phyloP scores from a whole-genome alignment of 1,140 invertebrate species.

The Odontomachus brunneus region DNA sequence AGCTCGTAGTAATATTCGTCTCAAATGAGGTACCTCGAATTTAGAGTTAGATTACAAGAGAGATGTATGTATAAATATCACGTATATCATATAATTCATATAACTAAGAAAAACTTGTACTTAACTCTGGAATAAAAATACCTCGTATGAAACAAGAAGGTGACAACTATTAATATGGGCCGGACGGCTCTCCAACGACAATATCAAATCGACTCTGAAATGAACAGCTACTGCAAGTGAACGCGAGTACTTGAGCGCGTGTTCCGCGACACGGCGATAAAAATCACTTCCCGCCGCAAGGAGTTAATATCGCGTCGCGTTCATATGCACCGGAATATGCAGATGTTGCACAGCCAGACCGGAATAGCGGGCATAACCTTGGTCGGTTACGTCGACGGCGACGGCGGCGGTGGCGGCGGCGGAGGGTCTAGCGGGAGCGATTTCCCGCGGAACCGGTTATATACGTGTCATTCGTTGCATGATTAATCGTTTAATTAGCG shows the following conservation, averaged over 20 bases:
- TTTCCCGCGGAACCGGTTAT: constrained; percentile 78
- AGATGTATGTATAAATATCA: too few relatives aligned
- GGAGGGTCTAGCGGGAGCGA: constrained; percentile 71
- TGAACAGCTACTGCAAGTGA: constrained; percentile 1
- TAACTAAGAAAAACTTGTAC: too few relatives aligned
- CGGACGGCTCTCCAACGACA: neutral
- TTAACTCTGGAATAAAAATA: too few relatives aligned
- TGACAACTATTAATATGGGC: too few relatives aligned
- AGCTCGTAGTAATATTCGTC: too few relatives aligned
- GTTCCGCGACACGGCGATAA: constrained; percentile 7
- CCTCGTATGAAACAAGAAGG: too few relatives aligned
- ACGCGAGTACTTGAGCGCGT: neutral
- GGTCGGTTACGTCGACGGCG: constrained; percentile 47
- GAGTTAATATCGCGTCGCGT: constrained; percentile 43
- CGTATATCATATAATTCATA: too few relatives aligned
- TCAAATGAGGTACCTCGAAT: too few relatives aligned
- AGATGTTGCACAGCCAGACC: constrained; percentile 76
- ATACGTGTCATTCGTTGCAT: constrained; percentile 83
- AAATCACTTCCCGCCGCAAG: constrained; percentile 44
- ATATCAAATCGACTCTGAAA: neutral
- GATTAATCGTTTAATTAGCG: constrained; percentile 86
- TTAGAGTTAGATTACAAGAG: too few relatives aligned
- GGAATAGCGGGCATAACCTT: constrained; percentile 71
- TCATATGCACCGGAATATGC: constrained; percentile 72
- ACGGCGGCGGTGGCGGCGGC: constrained; percentile 24